Evolutionary conservation across 2,888 invertebrate species (phyloP), one percentile per base, ranked within the genome.

Genomic region (Dinocampus coccinellae): DNA sequence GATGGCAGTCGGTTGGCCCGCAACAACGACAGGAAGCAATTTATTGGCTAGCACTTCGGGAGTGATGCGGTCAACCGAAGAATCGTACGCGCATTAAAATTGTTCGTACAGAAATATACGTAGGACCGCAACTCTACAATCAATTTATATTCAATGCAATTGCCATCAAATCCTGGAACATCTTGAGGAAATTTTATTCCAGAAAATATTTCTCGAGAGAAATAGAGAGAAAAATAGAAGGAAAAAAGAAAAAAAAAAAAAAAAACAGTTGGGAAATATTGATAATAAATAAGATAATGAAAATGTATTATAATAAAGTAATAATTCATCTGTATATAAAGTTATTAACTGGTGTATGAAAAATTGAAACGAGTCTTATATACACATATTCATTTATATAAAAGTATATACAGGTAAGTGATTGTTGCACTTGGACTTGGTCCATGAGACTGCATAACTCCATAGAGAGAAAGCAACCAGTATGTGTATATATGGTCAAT

Each of bases 341-440:
- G 42, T 62, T 36, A 62, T 42, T 22, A 47, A 52, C 33, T 29
- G 63, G 33, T 52, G 33, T 47, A 16, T 20, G 60, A 36, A 20
- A 29, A 47, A 60, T 60, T 67, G 67, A 67, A 67, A 67, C 67
- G 58, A 60, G 67, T 67, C 58, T 57, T 11, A 20, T 33, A 64
- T 64, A 34, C 58, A 52, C 13, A 10, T 9, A 36, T 36, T 10
- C n/a, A 39, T 39, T 39, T 39, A 39, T 39, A 39, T 39, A n/a
- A 22, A 53, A 68, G 42, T 13, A n/a, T 9, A n/a, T 39, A 39
- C 39, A 39, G 39, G 74, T 66, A 72, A 76, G 77, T 75, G 77
- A 81, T 80, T 78, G 79, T 78, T 80, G 82, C 79, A 80, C 82
- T 81, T 81, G 80, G 79, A 81, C 79, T 81, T 79, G 80, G 78